These are phyloP conservation scores for Volucella inflata DNA, from an alignment of 2,888 invertebrate species.

Conservation along the genomic window DNA sequence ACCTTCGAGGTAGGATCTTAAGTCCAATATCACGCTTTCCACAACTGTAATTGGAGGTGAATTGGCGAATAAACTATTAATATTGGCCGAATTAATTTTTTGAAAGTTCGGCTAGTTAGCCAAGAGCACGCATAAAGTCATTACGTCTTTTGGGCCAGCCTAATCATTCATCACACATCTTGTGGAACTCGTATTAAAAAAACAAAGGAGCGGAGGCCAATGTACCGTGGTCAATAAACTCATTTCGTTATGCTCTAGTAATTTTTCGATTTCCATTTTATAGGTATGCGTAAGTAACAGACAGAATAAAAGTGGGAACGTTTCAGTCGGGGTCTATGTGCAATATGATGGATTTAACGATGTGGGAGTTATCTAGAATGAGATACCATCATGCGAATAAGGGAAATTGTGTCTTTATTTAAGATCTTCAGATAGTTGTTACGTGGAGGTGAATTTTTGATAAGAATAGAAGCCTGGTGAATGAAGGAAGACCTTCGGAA, in stretches of 20 bases:
- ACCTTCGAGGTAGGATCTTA: constrained; percentile 94
- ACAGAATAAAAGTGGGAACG: constrained; percentile 25
- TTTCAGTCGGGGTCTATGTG: constrained; percentile 7
- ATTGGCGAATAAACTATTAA: constrained; percentile 8
- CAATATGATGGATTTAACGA: constrained; percentile 36
- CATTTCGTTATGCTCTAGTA: constrained; percentile 81
- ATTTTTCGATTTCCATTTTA: constrained; percentile 77
- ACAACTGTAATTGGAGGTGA: constrained; percentile 84
- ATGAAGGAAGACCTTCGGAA: background rate
- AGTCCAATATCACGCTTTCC: constrained; percentile 87
- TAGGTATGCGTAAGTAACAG: too few species aligned
- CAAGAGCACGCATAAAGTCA: constrained; percentile 40
- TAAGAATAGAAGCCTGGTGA: constrained; percentile 3
- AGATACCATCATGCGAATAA: constrained; percentile 22
- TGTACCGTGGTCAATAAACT: constrained; percentile 51
- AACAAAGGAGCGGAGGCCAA: constrained; percentile 34
- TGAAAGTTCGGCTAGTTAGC: constrained; percentile 67
- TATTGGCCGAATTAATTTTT: constrained; percentile 36
- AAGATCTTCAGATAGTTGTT: constrained; percentile 3
- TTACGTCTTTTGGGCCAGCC: background rate
- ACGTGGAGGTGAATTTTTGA: constrained; percentile 6
- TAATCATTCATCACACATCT: constrained; percentile 20
- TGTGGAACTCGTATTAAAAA: constrained; percentile 4
- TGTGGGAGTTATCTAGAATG: constrained; percentile 27
- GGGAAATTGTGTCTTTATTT: background rate